Conservation (phyloP, 37 sponge, comb jelly and placozoan species). For the Ianthella basta region DNA sequence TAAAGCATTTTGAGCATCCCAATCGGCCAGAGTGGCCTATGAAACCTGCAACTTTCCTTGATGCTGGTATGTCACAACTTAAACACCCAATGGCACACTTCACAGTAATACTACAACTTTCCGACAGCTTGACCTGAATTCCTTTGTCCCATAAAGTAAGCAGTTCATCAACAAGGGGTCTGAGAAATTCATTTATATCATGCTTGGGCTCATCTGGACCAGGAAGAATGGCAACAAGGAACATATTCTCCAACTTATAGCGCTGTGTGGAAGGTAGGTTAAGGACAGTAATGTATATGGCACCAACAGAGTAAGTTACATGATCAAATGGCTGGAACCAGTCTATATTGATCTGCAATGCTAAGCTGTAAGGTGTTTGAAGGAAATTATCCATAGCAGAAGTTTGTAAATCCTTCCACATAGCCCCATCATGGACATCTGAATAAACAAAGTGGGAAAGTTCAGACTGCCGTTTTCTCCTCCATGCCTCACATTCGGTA, state of each 20-base stretch:
- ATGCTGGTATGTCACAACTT: conserved; percentile 48
- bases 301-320: conserved; percentile 22
- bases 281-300: conserved; percentile 25
- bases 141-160: conserved; percentile 30
- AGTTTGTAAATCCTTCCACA: conserved; percentile 50
- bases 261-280: conserved; percentile 17
- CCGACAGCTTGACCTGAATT: background rate
- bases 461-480: background rate
- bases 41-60: conserved; percentile 40
- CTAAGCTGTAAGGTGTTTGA: conserved; percentile 20
- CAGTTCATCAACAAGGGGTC: conserved; percentile 36
- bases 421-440: conserved; percentile 65
- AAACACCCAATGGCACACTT: conserved; percentile 30
- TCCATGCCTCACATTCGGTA: conserved; percentile 40
- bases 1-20: conserved; percentile 25
- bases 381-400: background rate
- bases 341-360: conserved; percentile 27
- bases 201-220: conserved; percentile 37
- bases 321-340: conserved; percentile 47
- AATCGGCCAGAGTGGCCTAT: conserved; percentile 14
- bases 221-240: conserved; percentile 39
- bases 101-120: background rate
- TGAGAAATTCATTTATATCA: conserved; percentile 24
- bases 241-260: conserved; percentile 19
- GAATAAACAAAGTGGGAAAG: background rate